Evolutionary conservation across 2,113 vertebrate species (phyloP), one percentile per base, ranked within the genome.

Genomic region (Corythaeola cristata): DNA sequence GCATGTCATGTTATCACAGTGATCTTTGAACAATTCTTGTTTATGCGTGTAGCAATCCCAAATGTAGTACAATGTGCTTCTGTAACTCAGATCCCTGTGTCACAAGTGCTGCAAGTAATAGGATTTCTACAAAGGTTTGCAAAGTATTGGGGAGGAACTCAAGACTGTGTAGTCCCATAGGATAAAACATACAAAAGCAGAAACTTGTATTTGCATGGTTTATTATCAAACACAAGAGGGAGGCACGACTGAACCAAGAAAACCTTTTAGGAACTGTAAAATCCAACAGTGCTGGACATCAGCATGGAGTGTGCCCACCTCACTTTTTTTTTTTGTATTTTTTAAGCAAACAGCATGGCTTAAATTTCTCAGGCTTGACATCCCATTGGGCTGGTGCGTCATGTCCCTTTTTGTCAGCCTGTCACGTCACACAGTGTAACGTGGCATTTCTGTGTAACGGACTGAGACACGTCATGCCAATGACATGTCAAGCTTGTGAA

Each of bases 381-480:
- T 97, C 96, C 97, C 97, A 97, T 96, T 94, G 97, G 98, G 95
- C 92, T 95, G 95, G 95, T 95, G 98, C 94, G 91, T 96, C 96
- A 75, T 97, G 98, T 97, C 98, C 98, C 96, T 97, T 97, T 98
- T 97, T 98, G 98, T 98, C 96, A 97, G 97, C 74, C 95, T 97
- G 97, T 98, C 97, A 97, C 96, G 96, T 98, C 98, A 98, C 98
- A 86, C 94, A 58, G 96, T 85, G 97, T 97, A 98, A 97, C 62
- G 96, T 97, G 98, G 96, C 98, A 98, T 89, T 97, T 98, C 97
- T 97, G 97, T 97, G 97, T 97, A 98, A 97, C 96, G 90, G 98
- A 97, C 97, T 98, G 98, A 97, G 95, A 98, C 97, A 97, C 97
- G 97, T 97, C 98, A 98, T 98, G 96, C 97, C 97, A 97, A 71